Evolutionary conservation across 64 coral and sea anemone species (phyloP), one percentile per base, ranked within the genome.

Genomic region (Astreopora myriophthalma): DNA sequence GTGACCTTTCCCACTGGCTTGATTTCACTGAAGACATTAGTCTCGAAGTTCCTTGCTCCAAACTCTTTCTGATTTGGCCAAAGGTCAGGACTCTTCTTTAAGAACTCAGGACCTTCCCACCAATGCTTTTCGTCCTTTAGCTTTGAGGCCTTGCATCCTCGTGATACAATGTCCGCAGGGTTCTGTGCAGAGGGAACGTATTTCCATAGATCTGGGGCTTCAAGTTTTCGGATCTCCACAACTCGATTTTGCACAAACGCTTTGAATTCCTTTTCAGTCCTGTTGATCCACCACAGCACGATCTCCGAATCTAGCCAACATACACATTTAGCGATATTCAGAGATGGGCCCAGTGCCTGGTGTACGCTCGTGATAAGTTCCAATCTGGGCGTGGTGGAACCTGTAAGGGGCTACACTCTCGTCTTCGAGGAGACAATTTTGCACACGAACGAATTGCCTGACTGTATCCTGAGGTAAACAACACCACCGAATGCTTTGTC

Each of bases 241-340:
- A 44, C 40, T 44, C 11, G 40, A 44, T 44, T 44, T 44, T 44
- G 40, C 11, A 44, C 40, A 44, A 44, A 44, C 11, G 40, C 6
- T 11, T 44, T 6, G 11, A 44, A 93, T 51, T 80, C 73, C 65
- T 80, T 79, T 26, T 34, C 67, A 23, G 66, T 82, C 24, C 37
- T 38, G 12, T 35, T 76, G 25, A 88, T 94, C 85, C 86, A 94
- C 85, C 85, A 84, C 48, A 89, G 39, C 35, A 67, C 92, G 22
- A 89, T 94, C 70, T 88, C 67, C 25, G 65, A 85, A 69, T 75
- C 90, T 14, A 85, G 44, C 80, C 90, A 92, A 73, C 90, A 92
- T 32, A 64, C 34, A 68, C 25, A 67, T 49, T 78, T 42, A 64
- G 16, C 3, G 6, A 79, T 48, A 63, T 69, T 36, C n/a, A 69